These are phyloP conservation scores for Trachops cirrhosus DNA, from an alignment of 2,797 vertebrate species.

Conservation along the genomic window DNA sequence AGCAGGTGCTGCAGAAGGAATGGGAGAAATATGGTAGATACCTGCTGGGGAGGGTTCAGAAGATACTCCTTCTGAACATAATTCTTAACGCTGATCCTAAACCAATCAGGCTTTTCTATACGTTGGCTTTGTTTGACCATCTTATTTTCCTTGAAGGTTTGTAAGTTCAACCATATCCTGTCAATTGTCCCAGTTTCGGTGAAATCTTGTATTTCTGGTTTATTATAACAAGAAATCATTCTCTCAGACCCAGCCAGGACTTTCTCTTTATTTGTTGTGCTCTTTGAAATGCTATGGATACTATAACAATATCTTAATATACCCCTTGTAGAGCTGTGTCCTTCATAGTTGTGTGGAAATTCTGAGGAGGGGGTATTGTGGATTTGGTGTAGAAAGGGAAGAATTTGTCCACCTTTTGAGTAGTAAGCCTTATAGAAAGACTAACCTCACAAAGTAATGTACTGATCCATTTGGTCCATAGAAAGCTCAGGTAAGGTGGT, in stretches of 20 bases:
- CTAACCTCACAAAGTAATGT: not conserved
- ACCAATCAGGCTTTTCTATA: not conserved
- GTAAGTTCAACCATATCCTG: constrained; percentile 43
- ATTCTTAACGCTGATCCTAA: not conserved
- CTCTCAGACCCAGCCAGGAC: constrained; percentile 58
- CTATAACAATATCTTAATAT: not conserved
- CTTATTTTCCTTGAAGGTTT: not conserved
- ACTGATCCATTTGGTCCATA: not conserved
- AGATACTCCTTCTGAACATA: not conserved
- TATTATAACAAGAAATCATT: constrained; percentile 70
- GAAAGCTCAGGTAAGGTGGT: not conserved
- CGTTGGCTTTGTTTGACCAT: not conserved
- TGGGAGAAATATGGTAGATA: not conserved
- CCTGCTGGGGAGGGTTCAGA: not conserved
- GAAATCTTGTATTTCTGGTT: constrained; percentile 75
- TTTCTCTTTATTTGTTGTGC: constrained; percentile 46
- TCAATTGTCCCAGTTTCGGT: constrained; percentile 60
- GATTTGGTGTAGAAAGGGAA: not conserved
- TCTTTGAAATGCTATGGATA: not conserved
- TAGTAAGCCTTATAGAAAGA: not conserved
- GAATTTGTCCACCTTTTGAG: not conserved
- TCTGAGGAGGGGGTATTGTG: not conserved
- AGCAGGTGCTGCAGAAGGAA: not conserved
- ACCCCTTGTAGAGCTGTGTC: not conserved
- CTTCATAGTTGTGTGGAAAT: not conserved